Base-by-base conservation (phyloP, 2,113 vertebrate species). In the Fregetta grallaria region DNA sequence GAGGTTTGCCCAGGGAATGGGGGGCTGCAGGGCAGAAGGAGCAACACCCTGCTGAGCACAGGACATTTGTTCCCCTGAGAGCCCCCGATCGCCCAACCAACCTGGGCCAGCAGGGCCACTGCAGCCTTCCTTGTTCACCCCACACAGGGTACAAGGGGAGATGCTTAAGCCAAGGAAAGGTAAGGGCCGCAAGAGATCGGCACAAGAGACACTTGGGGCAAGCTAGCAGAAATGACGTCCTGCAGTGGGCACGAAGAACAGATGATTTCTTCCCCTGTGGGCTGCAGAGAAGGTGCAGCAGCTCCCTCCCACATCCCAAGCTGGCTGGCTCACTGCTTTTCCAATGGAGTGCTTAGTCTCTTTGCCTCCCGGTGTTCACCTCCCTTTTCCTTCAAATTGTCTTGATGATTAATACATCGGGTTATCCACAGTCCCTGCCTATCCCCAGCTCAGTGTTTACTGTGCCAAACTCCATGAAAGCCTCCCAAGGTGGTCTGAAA, bases 401-500 rank as follows among this genome's bases (percentile, higher is more conserved):
- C 53, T 72, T 45, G 36, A 75, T 70, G 63, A 92, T 52, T 82
- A 90, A 93, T 7, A 71, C 29, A 44, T 4, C 1, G 1, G 5
- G 53, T 91, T 94, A 82, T 49, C 62, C 74, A 52, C 38, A 76
- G 32, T 40, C 52, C 66, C 92, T 76, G 66, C 77, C 90, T 61
- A 91, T 68, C 66, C 62, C 27, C 45, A 88, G 80, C 73, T 75
- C 23, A 67, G 77, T 3, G 1, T 29, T 67, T 77, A 45, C 80
- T 53, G 36, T 73, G 94, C 92, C 93, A 95, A 91, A 76, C 67
- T 82, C 76, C 4, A 2, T 34, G 40, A 61, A 95, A 91, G 42
- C 90, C 87, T 94, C 85, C 84, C 90, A 79, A 38, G 66, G 84
- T 85, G 92, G 90, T 92, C 70, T 40, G 36, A 55, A 80, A 75